Evolutionary conservation across 1,140 invertebrate species (phyloP), one percentile per base, ranked within the genome.

Genomic region (Drosophila chauvacae): DNA sequence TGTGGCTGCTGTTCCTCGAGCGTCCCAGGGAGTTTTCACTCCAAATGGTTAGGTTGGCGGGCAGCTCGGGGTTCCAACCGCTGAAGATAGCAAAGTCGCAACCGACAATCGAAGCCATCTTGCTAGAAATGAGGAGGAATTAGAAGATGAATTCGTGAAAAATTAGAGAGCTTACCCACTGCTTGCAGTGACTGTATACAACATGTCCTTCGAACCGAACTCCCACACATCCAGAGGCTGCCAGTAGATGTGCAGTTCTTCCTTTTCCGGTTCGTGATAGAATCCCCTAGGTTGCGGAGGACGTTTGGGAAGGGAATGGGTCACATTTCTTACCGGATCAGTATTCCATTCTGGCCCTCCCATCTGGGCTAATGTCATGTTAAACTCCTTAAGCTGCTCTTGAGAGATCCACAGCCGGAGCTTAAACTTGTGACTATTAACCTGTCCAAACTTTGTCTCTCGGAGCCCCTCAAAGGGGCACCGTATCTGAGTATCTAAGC

Each of bases 221-320:
- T 51, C 48, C 28, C 28, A 33, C 28, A 18, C 48, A 30, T 51
- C 48, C 11, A 51, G n/a, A 14, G 48, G 48, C 48, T 18, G 28
- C 48, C 48, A 51, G 10, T 51, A 51, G 3, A 51, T 33, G 48
- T 30, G 10, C n/a, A 51, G 48, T n/a, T 51, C n/a, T 30, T 51
- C 28, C 28, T 18, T 14, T 13, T 33, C 3, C 48, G 6, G 2
- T 3, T 51, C 6, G n/a, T 33, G 3, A 51, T 33, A 18, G 10
- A 51, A 51, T 18, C 28, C 48, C 5, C 18, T 18, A 18, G 6
- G 6, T 10, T 51, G 1, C 5, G 48, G 48, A 7, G 48, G 48
- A 2, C 48, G 48, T 18, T n/a, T 5, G n/a, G 48, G 48, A 11
- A 11, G 26, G 16, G 16, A 1, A 18, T 3, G 18, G 6, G n/a